Evolutionary conservation across 1,140 invertebrate species (phyloP).

Genomic region (Drosophila kanapiae): DNA sequence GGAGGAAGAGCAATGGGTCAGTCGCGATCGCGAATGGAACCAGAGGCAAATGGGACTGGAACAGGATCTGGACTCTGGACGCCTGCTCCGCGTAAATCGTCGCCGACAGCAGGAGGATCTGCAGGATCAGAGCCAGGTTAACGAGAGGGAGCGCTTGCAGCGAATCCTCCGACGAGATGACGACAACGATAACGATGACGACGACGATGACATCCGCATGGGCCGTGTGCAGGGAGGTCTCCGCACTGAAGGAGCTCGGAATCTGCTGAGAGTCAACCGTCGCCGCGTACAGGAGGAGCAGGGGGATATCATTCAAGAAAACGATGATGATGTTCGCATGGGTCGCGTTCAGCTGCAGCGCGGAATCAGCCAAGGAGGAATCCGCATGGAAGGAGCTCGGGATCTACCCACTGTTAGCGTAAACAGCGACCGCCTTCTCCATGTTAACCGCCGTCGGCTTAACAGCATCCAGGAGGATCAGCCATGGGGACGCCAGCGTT

Average conservation of each 20-base stretch:
- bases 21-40: conserved; percentile 10
- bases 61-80: conserved; percentile 20
- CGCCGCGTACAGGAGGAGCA: background rate
- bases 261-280: conserved; percentile 21
- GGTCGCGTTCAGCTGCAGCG: conserved; percentile 49
- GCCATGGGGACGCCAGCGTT: conserved; percentile 35
- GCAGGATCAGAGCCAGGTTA: conserved; percentile 19
- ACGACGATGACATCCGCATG: conserved; percentile 16
- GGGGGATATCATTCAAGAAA: background rate
- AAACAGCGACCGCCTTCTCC: conserved; percentile 52
- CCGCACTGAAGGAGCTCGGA: conserved; percentile 17
- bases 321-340: conserved; percentile 17
- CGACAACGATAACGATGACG: conserved; percentile 21
- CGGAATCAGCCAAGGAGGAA: conserved; percentile 20
- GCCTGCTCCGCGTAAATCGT: conserved; percentile 43
- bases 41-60: conserved; percentile 3
- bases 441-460: conserved; percentile 45
- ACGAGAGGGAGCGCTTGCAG: conserved; percentile 46
- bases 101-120: conserved; percentile 39
- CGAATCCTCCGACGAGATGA: conserved; percentile 24
- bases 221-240: conserved; percentile 25
- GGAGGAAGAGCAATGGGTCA: conserved; percentile 18
- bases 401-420: conserved; percentile 45
- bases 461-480: conserved; percentile 22
- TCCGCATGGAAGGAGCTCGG: conserved; percentile 11